phyloP scores from a whole-genome alignment of 2,797 vertebrate genomes.

The Cacajao melanocephalus region DNA sequence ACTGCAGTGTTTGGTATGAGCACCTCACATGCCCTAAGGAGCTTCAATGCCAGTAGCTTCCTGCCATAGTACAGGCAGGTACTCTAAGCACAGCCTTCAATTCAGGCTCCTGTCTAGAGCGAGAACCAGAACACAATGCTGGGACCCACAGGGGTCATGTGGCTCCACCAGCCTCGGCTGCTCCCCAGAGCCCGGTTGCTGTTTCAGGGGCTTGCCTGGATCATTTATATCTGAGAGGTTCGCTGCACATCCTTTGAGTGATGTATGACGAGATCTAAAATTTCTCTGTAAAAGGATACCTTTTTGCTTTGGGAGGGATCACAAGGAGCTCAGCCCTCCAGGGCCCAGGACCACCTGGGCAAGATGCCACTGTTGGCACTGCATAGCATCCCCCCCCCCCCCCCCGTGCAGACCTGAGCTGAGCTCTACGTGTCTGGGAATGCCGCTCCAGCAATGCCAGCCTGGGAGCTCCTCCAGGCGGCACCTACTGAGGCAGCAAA shows the following conservation, averaged over 20 bases:
- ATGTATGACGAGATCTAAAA: neutral
- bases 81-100: neutral
- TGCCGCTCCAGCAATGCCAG: neutral
- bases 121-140: neutral
- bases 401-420: constrained; percentile 55
- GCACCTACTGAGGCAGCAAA: neutral
- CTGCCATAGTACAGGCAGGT: neutral
- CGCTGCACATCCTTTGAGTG: neutral
- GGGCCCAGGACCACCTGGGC: neutral
- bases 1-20: neutral
- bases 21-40: neutral
- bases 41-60: rapidly evolving
- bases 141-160: neutral
- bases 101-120: neutral
- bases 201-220: neutral
- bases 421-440: neutral
- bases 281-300: neutral
- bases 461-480: neutral
- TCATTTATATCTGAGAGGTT: neutral
- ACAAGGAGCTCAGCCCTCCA: neutral
- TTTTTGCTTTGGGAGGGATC: neutral
- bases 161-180: neutral
- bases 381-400: constrained; percentile 33
- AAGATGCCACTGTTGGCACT: neutral
- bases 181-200: neutral